These are phyloP conservation scores for Venustoraphidia nigricollis DNA, from an alignment of 2,888 invertebrate genomes.

Conservation along the genomic window DNA sequence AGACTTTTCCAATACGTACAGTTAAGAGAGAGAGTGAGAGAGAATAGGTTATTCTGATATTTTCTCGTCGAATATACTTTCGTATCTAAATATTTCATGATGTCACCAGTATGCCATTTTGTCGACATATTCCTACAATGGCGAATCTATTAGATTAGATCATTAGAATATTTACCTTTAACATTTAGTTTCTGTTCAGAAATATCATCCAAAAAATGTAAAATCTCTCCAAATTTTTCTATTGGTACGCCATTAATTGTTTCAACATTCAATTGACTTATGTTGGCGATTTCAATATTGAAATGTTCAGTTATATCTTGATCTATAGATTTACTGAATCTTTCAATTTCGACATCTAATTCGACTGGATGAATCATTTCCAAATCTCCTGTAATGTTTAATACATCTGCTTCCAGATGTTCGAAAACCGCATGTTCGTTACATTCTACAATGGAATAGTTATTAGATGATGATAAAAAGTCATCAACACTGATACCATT, in stretches of 20 bases:
- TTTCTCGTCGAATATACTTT: no score
- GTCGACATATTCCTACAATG: no score
- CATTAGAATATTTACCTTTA: no score
- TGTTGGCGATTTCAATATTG: slow-evolving; percentile 20
- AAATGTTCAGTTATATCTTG: slow-evolving; percentile 22
- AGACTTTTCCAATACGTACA: no score
- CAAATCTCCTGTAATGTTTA: slow-evolving; percentile 24
- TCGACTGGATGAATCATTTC: slow-evolving; percentile 20
- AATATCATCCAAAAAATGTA: slow-evolving; percentile 19
- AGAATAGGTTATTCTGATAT: no score
- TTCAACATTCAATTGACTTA: slow-evolving; percentile 15
- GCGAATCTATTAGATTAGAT: no score
- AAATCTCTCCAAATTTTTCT: slow-evolving; percentile 19
- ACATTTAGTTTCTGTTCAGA: slow-evolving; percentile 14
- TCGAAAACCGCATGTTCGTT: slow-evolving; percentile 16
- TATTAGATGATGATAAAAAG: slow-evolving; percentile 15
- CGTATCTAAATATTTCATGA: no score
- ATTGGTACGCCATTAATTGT: slow-evolving; percentile 25
- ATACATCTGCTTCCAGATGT: slow-evolving; percentile 17
- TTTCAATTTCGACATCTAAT: slow-evolving; percentile 19
- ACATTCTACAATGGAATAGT: slow-evolving; percentile 6
- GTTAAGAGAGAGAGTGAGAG: no score
- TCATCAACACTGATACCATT: slow-evolving; percentile 23
- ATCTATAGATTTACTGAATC: slow-evolving; percentile 22
- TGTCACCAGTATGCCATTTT: no score